These are phyloP conservation scores for Corythornis madagascariensis DNA, from an alignment of 2,113 vertebrate genomes.

Conservation along the genomic window DNA sequence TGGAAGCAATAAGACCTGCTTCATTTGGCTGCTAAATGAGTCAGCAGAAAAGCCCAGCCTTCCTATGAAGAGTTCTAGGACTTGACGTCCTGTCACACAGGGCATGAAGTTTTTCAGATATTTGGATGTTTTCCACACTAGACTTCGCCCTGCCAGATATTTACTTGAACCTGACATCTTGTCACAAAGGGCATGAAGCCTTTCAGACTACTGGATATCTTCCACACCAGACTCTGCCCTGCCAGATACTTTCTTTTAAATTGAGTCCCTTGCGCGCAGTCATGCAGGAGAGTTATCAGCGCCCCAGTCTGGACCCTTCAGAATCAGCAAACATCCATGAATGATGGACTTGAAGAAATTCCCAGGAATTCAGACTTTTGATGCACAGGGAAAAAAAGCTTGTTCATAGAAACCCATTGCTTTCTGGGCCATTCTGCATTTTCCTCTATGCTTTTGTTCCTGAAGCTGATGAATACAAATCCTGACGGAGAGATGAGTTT, in stretches of 20 bases:
- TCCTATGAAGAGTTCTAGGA: conserved; percentile 17
- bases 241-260: conserved; percentile 64
- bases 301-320: conserved; percentile 44
- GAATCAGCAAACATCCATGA: neutral
- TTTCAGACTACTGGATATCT: conserved; percentile 67
- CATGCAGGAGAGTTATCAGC: conserved; percentile 48
- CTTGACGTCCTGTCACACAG: conserved; percentile 45
- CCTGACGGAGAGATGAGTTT: neutral
- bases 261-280: conserved; percentile 53
- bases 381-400: neutral
- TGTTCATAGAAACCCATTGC: neutral
- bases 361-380: conserved; percentile 36
- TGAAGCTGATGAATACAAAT: neutral
- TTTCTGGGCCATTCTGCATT: neutral
- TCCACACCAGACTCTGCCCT: conserved; percentile 56
- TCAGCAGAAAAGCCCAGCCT: neutral
- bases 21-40: conserved; percentile 20
- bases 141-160: conserved; percentile 55
- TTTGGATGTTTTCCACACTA: conserved; percentile 58
- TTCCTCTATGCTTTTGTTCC: neutral
- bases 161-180: conserved; percentile 67
- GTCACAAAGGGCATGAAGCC: conserved; percentile 64
- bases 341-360: conserved; percentile 58
- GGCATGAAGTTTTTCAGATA: conserved; percentile 51
- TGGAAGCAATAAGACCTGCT: neutral